Evolutionary conservation across 2,797 vertebrate species (phyloP), one percentile per base, ranked within the genome.

Genomic region (Karalla daura): DNA sequence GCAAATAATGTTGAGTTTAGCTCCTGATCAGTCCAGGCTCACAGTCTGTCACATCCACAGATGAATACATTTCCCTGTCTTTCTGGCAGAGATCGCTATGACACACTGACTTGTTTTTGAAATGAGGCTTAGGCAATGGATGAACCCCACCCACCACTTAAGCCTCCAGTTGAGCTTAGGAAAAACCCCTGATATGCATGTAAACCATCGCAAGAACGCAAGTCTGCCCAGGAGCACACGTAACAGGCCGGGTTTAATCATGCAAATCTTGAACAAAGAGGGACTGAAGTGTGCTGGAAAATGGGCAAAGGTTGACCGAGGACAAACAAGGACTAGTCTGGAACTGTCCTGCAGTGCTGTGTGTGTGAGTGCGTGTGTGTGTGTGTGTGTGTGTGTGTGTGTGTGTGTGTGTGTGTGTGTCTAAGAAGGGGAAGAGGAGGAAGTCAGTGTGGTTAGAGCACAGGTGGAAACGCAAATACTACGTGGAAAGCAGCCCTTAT

Each of bases 401-500:
- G n/a, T n/a, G n/a, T n/a, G n/a, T n/a, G n/a, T n/a, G n/a, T n/a
- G n/a, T n/a, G n/a, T n/a, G n/a, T n/a, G n/a, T n/a, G n/a, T n/a
- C n/a, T n/a, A n/a, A n/a, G n/a, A n/a, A n/a, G 51, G 20, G 17
- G 41, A 33, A 58, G 27, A 59, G 12, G 2, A 37, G 45, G 58
- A 63, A 58, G 58, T 11, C 5, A 2, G 43, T 17, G 20, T 66
- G 61, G 77, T 78, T 63, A 68, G 41, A 52, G 47, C 79, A 73
- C 37, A 64, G 37, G 59, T 65, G 51, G 54, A 76, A 59, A 88
- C 50, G 77, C 72, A 80, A 81, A 90, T 83, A 9, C 17, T 35
- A 37, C 70, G 70, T 64, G 70, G 44, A 23, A 15, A 39, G 62
- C 78, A 86, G 88, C 69, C 39, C 44, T 44, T 65, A 54, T 49